A percentile compares a stretch with the other conserved stretches of the same genome.
phyloP scores from a whole-genome alignment of 2,888 invertebrate species.

The Congeria kusceri region DNA sequence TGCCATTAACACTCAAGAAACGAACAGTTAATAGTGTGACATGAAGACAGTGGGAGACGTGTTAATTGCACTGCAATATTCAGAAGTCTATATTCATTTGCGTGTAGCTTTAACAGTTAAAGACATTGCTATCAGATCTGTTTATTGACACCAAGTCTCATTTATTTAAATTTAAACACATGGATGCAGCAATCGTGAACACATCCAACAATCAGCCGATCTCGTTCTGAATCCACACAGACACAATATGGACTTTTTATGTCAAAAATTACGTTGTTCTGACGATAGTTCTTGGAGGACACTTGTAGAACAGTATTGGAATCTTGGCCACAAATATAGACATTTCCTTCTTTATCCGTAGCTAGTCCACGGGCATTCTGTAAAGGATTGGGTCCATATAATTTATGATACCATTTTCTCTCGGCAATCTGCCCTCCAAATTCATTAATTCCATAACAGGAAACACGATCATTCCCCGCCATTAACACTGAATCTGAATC shows the following conservation, averaged over 20 bases:
- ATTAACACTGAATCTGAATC: neutral
- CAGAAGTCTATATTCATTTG: too few species aligned
- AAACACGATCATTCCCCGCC: neutral
- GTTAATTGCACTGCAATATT: too few species aligned
- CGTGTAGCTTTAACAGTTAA: too few species aligned
- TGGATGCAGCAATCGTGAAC: neutral
- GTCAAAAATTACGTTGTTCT: neutral
- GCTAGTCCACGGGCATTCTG: neutral
- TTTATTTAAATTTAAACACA: neutral
- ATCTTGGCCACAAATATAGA: slow-evolving; percentile 1
- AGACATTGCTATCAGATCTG: too few species aligned
- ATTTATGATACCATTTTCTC: neutral
- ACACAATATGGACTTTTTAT: neutral
- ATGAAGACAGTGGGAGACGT: too few species aligned
- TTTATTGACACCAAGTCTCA: too few species aligned
- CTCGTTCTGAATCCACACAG: neutral
- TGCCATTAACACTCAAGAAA: too few species aligned
- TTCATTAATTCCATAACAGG: neutral
- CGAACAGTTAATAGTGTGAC: too few species aligned
- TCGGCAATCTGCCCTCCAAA: neutral
- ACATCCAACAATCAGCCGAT: neutral
- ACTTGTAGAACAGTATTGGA: slow-evolving; percentile 14
- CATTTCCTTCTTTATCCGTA: slow-evolving; percentile 10
- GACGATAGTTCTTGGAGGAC: neutral
- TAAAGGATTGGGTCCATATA: neutral